These are phyloP conservation scores for Peromyscus melanophrys DNA, from an alignment of 2,797 vertebrate species.

Conservation along the genomic window DNA sequence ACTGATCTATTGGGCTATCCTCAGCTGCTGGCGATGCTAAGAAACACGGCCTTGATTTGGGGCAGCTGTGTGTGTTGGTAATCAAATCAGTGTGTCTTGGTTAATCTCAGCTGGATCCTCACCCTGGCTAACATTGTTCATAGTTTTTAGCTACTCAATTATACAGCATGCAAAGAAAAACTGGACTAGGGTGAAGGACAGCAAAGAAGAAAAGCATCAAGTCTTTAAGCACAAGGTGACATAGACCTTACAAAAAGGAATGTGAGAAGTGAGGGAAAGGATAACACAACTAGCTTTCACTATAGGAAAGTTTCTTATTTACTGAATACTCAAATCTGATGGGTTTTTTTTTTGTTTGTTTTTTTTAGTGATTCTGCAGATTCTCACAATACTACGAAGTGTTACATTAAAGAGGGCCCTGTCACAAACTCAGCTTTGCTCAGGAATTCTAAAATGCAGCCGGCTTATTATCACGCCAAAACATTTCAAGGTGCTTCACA, in stretches of 20 bases:
- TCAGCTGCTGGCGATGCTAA: background rate
- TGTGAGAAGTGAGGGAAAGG: constrained; percentile 45
- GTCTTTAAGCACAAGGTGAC: constrained; percentile 31
- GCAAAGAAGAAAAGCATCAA: background rate
- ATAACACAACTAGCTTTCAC: background rate
- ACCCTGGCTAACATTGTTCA: background rate
- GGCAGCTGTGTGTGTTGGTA: background rate
- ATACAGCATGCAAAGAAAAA: constrained; percentile 24
- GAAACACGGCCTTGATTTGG: background rate
- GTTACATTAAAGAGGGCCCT: constrained; percentile 55
- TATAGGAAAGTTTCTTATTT: constrained; percentile 40
- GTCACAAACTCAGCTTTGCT: constrained; percentile 82
- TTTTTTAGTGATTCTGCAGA: constrained; percentile 65
- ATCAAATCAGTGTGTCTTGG: background rate
- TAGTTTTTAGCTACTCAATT: constrained; percentile 57
- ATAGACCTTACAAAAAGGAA: constrained; percentile 18
- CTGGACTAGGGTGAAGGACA: background rate
- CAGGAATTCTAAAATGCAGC: constrained; percentile 77
- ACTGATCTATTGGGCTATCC: background rate
- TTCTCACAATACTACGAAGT: constrained; percentile 75
- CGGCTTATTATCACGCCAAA: constrained; percentile 74
- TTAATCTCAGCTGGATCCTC: background rate
- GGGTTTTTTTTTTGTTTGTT: constrained; percentile 12
- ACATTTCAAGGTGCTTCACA: constrained; percentile 82
- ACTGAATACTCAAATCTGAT: background rate